phyloP scores from a whole-genome alignment of 2,888 invertebrate genomes.

The Nudaria mundana region DNA sequence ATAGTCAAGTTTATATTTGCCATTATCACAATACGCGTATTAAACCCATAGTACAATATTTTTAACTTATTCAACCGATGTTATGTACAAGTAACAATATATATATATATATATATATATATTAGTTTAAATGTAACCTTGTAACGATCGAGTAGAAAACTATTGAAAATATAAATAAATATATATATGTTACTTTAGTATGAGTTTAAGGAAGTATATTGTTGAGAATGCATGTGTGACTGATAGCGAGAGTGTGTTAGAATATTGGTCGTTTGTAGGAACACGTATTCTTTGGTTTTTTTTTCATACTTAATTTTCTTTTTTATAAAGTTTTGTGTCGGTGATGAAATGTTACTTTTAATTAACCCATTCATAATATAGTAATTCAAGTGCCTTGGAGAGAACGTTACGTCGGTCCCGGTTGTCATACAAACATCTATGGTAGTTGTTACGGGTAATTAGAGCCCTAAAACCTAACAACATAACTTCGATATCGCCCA shows the following conservation, averaged over 20 bases:
- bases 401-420: too few species aligned
- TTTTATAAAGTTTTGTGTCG: background rate
- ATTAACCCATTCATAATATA: too few species aligned
- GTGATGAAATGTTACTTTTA: background rate
- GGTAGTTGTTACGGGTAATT: too few species aligned
- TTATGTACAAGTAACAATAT: slow-evolving; percentile 23
- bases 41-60: slow-evolving; percentile 32
- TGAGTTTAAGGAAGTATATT: slow-evolving; percentile 28
- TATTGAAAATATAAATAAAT: slow-evolving; percentile 12
- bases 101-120: too few species aligned
- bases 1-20: slow-evolving; percentile 3
- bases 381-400: too few species aligned
- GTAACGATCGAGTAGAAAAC: slow-evolving; percentile 29
- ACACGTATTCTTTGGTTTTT: background rate
- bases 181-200: slow-evolving; percentile 28
- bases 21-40: slow-evolving; percentile 11
- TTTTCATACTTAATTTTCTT: background rate
- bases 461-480: too few species aligned
- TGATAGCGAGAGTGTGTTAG: slow-evolving; percentile 5
- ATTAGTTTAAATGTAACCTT: slow-evolving; percentile 18
- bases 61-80: slow-evolving; percentile 22
- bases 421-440: too few species aligned
- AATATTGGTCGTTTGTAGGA: slow-evolving; percentile 21
- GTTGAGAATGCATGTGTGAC: slow-evolving; percentile 20
- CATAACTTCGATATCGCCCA: too few species aligned